Conservation (phyloP, 2,113 vertebrate genomes). For the Acrocephalus arundinaceus region DNA sequence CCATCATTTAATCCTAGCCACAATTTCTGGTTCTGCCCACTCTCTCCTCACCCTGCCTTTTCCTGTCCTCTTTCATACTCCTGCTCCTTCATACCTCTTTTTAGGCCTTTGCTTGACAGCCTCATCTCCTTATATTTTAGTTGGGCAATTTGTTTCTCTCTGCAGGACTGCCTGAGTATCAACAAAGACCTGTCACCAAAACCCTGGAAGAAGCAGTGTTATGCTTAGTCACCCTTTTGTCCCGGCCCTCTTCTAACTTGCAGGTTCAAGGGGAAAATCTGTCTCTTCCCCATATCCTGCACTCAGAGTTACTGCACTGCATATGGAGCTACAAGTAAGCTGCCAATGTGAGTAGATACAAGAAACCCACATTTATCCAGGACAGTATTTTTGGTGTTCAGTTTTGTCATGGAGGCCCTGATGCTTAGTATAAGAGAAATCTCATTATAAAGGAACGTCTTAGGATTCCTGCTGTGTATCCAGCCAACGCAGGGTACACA, state of each 20-base stretch:
- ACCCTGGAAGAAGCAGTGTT: neutral
- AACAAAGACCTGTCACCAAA: neutral
- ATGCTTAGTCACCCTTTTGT: neutral
- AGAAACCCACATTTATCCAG: neutral
- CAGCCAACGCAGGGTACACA: neutral
- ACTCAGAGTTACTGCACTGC: neutral
- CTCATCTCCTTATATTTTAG: neutral
- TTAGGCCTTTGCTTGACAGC: neutral
- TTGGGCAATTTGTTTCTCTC: conserved; percentile 27
- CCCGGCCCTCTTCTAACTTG: neutral
- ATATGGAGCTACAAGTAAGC: neutral
- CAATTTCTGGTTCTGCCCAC: neutral
- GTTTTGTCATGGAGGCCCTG: neutral
- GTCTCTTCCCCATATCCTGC: neutral
- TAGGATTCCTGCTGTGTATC: neutral
- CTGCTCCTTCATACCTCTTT: neutral
- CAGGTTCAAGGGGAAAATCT: neutral
- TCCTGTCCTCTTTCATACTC: neutral
- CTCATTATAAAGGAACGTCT: neutral
- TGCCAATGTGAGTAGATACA: neutral
- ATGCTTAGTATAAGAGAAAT: neutral
- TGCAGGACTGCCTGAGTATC: neutral
- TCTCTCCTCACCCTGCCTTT: neutral
- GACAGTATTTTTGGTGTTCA: neutral
- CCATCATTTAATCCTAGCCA: neutral